A percentile compares a stretch with the other conserved stretches of the same genome.
Evolutionary conservation across 2,888 invertebrate species (phyloP).

Genomic region (Rhorus exstirpatorius): DNA sequence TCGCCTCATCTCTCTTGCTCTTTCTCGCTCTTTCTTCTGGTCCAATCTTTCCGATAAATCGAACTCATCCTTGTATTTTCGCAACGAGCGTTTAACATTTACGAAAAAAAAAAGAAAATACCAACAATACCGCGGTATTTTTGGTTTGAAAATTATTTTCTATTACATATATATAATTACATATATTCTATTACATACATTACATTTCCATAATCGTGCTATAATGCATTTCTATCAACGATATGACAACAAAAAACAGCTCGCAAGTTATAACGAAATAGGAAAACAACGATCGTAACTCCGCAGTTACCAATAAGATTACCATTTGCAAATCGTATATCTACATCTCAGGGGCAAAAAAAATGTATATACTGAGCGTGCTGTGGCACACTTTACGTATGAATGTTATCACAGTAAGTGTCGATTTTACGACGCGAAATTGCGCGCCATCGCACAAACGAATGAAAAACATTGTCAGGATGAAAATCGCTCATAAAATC

Average conservation of each 20-base stretch:
- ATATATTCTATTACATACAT: too few species aligned
- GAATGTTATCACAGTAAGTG: not conserved
- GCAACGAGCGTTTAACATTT: too few species aligned
- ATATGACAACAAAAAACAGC: too few species aligned
- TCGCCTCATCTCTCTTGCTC: too few species aligned
- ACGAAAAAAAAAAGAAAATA: too few species aligned
- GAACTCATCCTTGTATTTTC: not conserved
- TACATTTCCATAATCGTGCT: too few species aligned
- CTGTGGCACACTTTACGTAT: slow-evolving; percentile 3
- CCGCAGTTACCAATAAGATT: slow-evolving; percentile 15
- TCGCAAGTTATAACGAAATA: slow-evolving; percentile 2
- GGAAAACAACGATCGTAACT: slow-evolving; percentile 45
- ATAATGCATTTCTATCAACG: too few species aligned
- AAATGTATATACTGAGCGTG: not conserved
- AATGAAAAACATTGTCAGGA: slow-evolving; percentile 10
- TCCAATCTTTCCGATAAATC: not conserved
- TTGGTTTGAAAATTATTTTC: too few species aligned
- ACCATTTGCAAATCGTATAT: slow-evolving; percentile 14
- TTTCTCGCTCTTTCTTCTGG: not conserved
- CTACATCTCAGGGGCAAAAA: not conserved
- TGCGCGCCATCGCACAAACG: not conserved
- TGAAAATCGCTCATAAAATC: slow-evolving; percentile 33
- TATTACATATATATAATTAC: too few species aligned
- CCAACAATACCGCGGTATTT: too few species aligned
- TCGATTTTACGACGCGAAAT: slow-evolving; percentile 18